Base-by-base conservation (phyloP, 1,140 invertebrate genomes). In the Drosophila repleta region DNA sequence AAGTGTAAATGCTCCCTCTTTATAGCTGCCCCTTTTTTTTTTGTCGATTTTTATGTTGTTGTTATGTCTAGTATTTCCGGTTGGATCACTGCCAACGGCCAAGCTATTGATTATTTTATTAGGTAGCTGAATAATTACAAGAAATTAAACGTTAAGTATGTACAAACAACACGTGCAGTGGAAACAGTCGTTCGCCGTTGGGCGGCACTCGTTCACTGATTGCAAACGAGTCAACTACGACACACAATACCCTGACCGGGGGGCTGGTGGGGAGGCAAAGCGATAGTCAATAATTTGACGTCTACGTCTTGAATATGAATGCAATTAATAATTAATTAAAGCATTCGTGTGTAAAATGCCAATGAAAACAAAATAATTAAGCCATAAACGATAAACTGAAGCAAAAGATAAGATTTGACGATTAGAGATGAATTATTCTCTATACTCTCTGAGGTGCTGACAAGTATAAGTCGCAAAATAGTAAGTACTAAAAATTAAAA, bases 121-220 rank as follows among this genome's bases (percentile, higher is more conserved):
- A 55, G 74, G 51, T 69, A 85, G 60, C 53, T 77, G 69, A 85
- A 85, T 85, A 85, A 85, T 85, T 85, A 64, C 62, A 85, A 85
- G 76, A 85, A 72, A 81, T 85, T 87, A 85, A 85, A 58, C 29
- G 70, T 13, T 20, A 37, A 56, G 7, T 68, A 51, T 18, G 20
- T 15, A 74, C 58, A 68, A 67, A 74, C 56, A 64, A 63, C 64
- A 71, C 43, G 51, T 74, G 76, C 64, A 66, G 39, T 62, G 51
- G 5, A 48, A 61, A 20, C 64, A 55, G 60, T 61, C 37, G 49
- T 51, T 43, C 18, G n/a, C n/a, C n/a, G 32, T 52, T 32, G 18
- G 37, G 56, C 24, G 5, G 62, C n/a, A 32, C 17, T 39, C 11
- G 17, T 68, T 39, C 15, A 15, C 1, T 15, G 43, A 55, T 64